phyloP scores from a whole-genome alignment of 2,888 invertebrate genomes.

The Liposcelis brunnea region DNA sequence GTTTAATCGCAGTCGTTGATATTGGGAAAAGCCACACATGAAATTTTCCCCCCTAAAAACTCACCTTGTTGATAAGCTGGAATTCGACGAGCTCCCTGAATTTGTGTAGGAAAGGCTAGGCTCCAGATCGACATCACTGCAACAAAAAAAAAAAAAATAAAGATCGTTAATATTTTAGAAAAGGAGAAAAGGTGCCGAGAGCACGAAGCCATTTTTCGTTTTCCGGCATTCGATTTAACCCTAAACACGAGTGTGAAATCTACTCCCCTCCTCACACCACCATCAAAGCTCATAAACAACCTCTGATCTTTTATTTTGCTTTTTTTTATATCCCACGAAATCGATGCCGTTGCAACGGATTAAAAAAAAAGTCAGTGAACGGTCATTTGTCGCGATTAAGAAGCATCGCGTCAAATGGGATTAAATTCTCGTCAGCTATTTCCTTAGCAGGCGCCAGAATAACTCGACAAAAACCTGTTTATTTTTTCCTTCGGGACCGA shows the following conservation, averaged over 20 bases:
- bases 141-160: constrained; percentile 21
- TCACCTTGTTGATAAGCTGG: constrained; percentile 44
- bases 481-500: no score
- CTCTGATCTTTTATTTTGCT: no score
- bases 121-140: constrained; percentile 48
- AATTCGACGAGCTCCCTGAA: constrained; percentile 54
- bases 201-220: no score
- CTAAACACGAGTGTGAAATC: constrained; percentile 7
- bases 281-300: no score
- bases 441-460: neutral
- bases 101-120: constrained; percentile 33
- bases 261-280: no score
- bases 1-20: no score
- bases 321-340: no score
- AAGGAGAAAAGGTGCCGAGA: no score
- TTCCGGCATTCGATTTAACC: constrained; percentile 11
- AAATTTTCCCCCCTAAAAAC: constrained; percentile 10
- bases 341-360: no score
- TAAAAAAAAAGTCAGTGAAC: no score
- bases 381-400: neutral
- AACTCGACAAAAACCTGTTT: neutral
- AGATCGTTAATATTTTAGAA: constrained; percentile 12
- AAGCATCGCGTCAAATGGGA: no score
- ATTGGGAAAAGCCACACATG: neutral
- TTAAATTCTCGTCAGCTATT: constrained; percentile 4